Conservation (phyloP, 2,797 vertebrate species). For the Toxotes lorentzi region DNA sequence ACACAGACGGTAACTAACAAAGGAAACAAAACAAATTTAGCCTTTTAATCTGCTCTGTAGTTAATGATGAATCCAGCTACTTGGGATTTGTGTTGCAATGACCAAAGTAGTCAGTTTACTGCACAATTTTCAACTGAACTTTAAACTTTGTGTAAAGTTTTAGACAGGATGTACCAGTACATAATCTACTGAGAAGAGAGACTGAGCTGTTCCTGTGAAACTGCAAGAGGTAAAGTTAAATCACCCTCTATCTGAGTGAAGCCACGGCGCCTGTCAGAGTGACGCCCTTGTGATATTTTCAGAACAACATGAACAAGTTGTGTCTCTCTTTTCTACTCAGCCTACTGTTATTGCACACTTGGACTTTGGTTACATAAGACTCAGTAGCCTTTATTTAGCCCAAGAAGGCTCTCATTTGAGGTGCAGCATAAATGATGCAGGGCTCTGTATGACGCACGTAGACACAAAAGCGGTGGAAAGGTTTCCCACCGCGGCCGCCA, state of each 20-base stretch:
- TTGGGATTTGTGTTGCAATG: neutral
- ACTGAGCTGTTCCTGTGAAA: slow-evolving; percentile 18
- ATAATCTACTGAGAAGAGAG: neutral
- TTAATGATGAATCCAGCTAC: neutral
- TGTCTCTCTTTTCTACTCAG: slow-evolving; percentile 49
- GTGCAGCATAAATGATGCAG: slow-evolving; percentile 76
- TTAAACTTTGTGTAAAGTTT: neutral
- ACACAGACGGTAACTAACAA: slow-evolving; percentile 24
- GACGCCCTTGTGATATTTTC: slow-evolving; percentile 61
- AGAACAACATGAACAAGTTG: slow-evolving; percentile 56
- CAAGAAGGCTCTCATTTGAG: slow-evolving; percentile 81
- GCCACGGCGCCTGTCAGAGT: slow-evolving; percentile 27
- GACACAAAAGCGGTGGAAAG: slow-evolving; percentile 77
- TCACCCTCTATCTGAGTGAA: slow-evolving; percentile 17
- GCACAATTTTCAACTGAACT: neutral
- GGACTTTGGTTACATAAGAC: slow-evolving; percentile 71
- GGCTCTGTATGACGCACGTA: slow-evolving; percentile 80
- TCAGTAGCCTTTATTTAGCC: slow-evolving; percentile 74
- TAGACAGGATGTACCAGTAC: neutral
- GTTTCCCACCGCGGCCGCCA: slow-evolving; percentile 66
- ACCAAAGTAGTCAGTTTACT: neutral
- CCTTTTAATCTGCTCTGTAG: neutral
- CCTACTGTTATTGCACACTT: slow-evolving; percentile 60
- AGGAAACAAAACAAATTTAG: slow-evolving; percentile 11
- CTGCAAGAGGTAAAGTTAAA: slow-evolving; percentile 5